These are phyloP conservation scores for Luperina testacea DNA, from an alignment of 2,888 invertebrate genomes.

Conservation along the genomic window DNA sequence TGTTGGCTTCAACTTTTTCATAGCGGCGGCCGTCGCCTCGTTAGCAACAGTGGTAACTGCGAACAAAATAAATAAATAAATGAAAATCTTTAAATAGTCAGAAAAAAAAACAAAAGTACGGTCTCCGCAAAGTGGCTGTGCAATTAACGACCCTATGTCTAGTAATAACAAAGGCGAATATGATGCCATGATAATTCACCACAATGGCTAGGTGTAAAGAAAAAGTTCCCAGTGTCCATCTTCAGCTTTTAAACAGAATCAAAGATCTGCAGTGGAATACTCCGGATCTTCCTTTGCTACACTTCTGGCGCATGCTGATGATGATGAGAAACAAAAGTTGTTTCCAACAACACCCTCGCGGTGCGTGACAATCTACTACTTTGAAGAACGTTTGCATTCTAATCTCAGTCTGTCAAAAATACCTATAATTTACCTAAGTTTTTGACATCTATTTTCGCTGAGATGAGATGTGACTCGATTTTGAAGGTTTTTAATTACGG, in stretches of 20 bases:
- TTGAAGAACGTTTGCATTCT: background rate
- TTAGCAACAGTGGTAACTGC: slow-evolving; percentile 60
- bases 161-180: background rate
- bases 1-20: slow-evolving; percentile 80
- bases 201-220: background rate
- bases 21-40: slow-evolving; percentile 38
- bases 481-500: background rate
- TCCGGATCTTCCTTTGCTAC: background rate
- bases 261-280: background rate
- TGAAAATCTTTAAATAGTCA: background rate
- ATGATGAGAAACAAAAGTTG: background rate
- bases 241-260: background rate
- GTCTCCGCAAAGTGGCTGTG: background rate
- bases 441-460: background rate
- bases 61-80: background rate
- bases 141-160: background rate
- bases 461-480: background rate
- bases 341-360: background rate
- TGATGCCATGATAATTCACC: background rate
- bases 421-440: background rate
- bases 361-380: background rate
- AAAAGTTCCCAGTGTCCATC: background rate
- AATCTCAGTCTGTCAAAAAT: background rate
- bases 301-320: background rate
- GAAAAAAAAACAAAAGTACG: background rate